Evolutionary conservation across 1,140 invertebrate genomes (phyloP), one percentile per base, ranked within the genome.

Genomic region (Drosophila repleta): DNA sequence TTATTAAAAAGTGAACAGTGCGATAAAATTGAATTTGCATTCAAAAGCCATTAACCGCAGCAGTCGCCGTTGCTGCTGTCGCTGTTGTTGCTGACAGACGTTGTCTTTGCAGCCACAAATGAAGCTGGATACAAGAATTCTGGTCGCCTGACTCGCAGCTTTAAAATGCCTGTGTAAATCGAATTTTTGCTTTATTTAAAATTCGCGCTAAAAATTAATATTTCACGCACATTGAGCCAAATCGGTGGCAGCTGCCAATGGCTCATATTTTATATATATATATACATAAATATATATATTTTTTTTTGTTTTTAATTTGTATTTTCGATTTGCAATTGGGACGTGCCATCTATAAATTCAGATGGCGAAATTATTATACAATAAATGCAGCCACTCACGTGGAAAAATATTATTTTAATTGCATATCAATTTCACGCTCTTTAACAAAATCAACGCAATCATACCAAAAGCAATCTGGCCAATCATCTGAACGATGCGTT

Each of bases 1-100:
- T 91, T 91, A 91, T 91, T 91, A 91, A 91, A 90, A 91, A 84
- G 74, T 84, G 85, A 91, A 91, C 90, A 91, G 90, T 91, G 85
- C 90, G 90, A 91, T 91, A 91, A 91, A 91, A 91, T 91, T 91
- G 87, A 89, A 91, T 91, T 91, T 91, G 90, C 90, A 91, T 91
- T 90, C 82, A 76, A 91, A 91, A 91, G 81, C 90, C 90, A 91
- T 91, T 91, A 90, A 91, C 78, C 85, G 76, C 90, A 91, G 90
- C 90, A 91, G 90, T 91, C 84, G 75, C 79, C 67, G 52, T 37
- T 56, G 41, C 49, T 37, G 43, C 41, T 60, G 63, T 51, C 65
- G 57, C 13, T 53, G 43, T 52, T 74, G 45, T 15, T 13, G 65
- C 21, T 67, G 46, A 20, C 64, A 63, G 74, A 62, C 64, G 56